Evolutionary conservation across 2,113 vertebrate genomes (phyloP), one percentile per base, ranked within the genome.

Genomic region (Myrmecophaga tridactyla): DNA sequence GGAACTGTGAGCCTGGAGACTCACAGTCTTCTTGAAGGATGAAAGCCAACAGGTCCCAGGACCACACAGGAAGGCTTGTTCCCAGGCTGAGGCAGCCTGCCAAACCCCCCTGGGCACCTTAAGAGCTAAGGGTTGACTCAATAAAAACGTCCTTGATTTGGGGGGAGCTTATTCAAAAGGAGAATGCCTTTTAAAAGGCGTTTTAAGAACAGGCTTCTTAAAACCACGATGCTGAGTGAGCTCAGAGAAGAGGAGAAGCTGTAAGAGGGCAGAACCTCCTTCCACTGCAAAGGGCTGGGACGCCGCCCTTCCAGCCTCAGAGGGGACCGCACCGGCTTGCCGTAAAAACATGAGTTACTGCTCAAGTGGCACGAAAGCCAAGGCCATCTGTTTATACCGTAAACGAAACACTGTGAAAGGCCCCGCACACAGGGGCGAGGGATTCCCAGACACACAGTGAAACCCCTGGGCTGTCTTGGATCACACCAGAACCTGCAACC

Each of bases 401-500:
- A 20, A 31, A 7, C n/a, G 1, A 34, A 25, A 3, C 1, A 10
- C 4, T 31, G 23, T 0, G 18, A 1, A n/a, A 58, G 62, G 36
- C 14, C 36, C 29, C 53, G 4, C n/a, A 18, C 39, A 10, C 20
- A 17, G 3, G 75, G 34, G 41, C 72, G 3, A 15, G 25, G 34
- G 53, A 36, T 9, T 12, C 81, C 4, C 18, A 3, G 0, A 3
- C 10, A 15, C 2, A 0, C 36, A 10, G 17, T 1, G 63, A 6
- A 73, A 36, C 36, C n/a, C 15, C 2, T 0, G 6, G 0, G 21
- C 15, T 0, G 0, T 41, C n/a, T 1, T 4, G 62, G 25, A 48
- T 3, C 48, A 4, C 25, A 5, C 0, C 0, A 1, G 8, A 15
- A 1, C 9, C 76, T 15, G 15, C 53, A 25, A n/a, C 6, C 62